These are phyloP conservation scores for Kradibia gibbosae DNA, from an alignment of 1,140 invertebrate genomes.

Conservation along the genomic window DNA sequence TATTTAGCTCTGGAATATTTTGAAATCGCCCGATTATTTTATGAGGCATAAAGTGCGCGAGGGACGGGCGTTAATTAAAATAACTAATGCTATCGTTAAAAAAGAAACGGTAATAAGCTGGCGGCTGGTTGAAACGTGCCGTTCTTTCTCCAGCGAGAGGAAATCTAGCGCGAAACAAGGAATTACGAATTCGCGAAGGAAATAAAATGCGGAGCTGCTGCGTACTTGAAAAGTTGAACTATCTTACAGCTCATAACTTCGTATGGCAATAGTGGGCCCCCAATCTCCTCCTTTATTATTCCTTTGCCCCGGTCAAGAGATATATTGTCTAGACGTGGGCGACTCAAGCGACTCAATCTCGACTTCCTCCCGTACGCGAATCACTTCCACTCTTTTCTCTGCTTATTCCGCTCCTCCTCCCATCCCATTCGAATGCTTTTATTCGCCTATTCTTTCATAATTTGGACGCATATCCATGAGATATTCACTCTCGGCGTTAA, in stretches of 20 bases:
- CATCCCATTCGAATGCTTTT: not conserved
- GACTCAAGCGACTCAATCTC: slow-evolving; percentile 17
- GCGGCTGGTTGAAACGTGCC: not conserved
- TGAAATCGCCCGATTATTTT: slow-evolving; percentile 20
- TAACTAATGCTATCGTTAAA: slow-evolving; percentile 39
- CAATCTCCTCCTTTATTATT: slow-evolving; percentile 63
- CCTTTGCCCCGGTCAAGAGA: slow-evolving; percentile 61
- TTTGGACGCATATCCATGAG: slow-evolving; percentile 32
- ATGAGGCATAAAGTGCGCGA: slow-evolving; percentile 17
- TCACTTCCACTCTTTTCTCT: slow-evolving; percentile 25
- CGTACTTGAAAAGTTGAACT: slow-evolving; percentile 66
- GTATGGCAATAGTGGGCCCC: slow-evolving; percentile 60
- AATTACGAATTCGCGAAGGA: slow-evolving; percentile 56
- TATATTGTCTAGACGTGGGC: slow-evolving; percentile 63
- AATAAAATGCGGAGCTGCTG: slow-evolving; percentile 44
- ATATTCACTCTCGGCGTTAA: slow-evolving; percentile 53
- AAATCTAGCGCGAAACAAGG: slow-evolving; percentile 67
- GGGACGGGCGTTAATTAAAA: slow-evolving; percentile 38
- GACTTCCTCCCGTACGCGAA: slow-evolving; percentile 23
- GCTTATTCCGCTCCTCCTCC: not conserved
- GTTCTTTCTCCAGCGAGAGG: slow-evolving; percentile 20
- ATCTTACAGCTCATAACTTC: slow-evolving; percentile 67
- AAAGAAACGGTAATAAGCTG: slow-evolving; percentile 34
- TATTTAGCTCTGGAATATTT: slow-evolving; percentile 23
- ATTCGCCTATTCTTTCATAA: slow-evolving; percentile 24